Conservation (phyloP, 2,888 invertebrate species). For the Rhimphoctona megacephalus region DNA sequence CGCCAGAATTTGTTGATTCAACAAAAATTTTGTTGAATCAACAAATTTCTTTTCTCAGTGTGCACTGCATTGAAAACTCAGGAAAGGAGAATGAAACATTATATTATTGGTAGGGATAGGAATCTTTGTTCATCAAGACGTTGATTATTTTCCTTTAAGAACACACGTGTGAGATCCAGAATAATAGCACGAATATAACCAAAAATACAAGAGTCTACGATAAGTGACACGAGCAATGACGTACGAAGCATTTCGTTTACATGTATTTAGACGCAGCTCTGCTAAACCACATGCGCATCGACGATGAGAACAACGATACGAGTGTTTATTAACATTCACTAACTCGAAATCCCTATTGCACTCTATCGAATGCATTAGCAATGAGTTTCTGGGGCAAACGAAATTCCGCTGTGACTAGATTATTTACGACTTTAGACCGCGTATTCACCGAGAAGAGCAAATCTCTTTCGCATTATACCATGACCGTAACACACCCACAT, state of each 20-base stretch:
- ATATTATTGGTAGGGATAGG: neutral
- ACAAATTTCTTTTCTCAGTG: no score
- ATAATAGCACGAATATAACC: neutral
- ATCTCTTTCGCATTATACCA: constrained; percentile 2
- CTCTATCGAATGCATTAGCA: constrained; percentile 21
- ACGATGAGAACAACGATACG: constrained; percentile 10
- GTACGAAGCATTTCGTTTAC: constrained; percentile 13
- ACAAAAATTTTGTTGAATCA: no score
- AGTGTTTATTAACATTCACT: constrained; percentile 10
- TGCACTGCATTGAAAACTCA: neutral
- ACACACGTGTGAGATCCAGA: constrained; percentile 4
- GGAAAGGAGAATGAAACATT: neutral
- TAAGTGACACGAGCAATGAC: neutral
- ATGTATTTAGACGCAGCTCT: neutral
- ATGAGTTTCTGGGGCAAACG: constrained; percentile 10
- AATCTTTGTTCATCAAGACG: neutral
- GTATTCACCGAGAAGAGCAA: neutral
- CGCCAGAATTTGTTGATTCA: no score
- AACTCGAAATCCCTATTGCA: neutral
- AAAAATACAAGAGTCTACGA: neutral
- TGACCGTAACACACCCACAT: neutral
- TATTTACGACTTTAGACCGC: constrained; percentile 41
- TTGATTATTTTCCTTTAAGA: neutral
- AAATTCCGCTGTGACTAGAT: constrained; percentile 27
- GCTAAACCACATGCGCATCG: neutral